Conservation (phyloP, 2,797 vertebrate genomes). For the Brachymystax lenok region DNA sequence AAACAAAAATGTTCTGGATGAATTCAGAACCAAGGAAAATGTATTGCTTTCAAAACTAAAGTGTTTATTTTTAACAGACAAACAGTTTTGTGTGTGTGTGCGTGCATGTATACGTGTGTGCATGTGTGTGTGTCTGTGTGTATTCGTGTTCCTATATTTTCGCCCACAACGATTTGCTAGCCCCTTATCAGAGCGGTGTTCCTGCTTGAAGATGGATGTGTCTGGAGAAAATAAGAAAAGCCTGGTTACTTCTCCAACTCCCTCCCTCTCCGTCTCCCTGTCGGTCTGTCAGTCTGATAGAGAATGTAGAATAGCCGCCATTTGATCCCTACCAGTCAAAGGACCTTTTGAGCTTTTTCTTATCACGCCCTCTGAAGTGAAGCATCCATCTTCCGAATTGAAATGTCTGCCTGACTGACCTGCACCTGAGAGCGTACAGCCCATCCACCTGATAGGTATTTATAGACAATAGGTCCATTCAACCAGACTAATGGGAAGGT, state of each 20-base stretch:
- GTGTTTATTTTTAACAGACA: slow-evolving; percentile 22
- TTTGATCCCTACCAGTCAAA: slow-evolving; percentile 47
- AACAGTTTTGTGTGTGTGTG: slow-evolving; percentile 13
- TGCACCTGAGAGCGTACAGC: slow-evolving; percentile 68
- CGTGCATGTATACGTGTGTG: background rate
- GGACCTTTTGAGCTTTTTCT: slow-evolving; percentile 62
- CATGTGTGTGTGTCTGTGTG: too few species aligned
- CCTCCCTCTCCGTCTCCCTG: slow-evolving; percentile 33
- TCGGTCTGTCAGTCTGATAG: slow-evolving; percentile 47
- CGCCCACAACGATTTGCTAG: background rate
- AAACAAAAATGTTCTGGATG: background rate
- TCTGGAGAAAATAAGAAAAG: background rate
- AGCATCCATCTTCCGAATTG: slow-evolving; percentile 83
- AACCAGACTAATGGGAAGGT: slow-evolving; percentile 24
- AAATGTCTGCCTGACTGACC: slow-evolving; percentile 79
- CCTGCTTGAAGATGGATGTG: slow-evolving; percentile 58
- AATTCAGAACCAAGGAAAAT: background rate
- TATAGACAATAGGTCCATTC: slow-evolving; percentile 58
- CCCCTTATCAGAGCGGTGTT: slow-evolving; percentile 50
- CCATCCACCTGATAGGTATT: slow-evolving; percentile 63
- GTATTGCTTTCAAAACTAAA: slow-evolving; percentile 8
- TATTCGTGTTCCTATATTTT: slow-evolving; percentile 21
- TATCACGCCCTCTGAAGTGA: slow-evolving; percentile 69
- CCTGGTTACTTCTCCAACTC: background rate
- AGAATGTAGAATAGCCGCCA: slow-evolving; percentile 33